Conservation (phyloP, 2,888 invertebrate genomes). For the Periphyllus acericola region DNA sequence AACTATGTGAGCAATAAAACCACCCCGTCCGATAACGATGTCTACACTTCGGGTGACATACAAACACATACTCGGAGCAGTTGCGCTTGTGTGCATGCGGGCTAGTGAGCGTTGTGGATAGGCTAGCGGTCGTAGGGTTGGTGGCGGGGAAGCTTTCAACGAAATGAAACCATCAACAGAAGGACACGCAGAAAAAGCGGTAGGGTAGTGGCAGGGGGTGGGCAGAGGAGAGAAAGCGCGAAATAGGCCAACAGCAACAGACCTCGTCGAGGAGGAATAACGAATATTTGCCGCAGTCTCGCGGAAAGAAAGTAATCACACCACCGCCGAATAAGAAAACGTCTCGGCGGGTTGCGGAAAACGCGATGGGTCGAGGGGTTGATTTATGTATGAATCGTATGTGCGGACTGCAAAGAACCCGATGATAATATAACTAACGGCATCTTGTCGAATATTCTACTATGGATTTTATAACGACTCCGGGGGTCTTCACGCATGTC, state of each 20-base stretch:
- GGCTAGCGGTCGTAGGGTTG: background rate
- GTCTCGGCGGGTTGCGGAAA: slow-evolving; percentile 1
- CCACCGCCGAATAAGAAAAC: background rate
- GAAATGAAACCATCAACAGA: slow-evolving; percentile 53
- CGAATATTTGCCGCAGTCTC: slow-evolving; percentile 58
- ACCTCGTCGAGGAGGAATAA: slow-evolving; percentile 29
- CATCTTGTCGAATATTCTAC: slow-evolving; percentile 1
- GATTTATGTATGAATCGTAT: slow-evolving; percentile 51
- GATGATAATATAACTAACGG: slow-evolving; percentile 35
- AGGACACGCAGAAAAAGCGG: background rate
- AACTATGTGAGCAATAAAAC: slow-evolving; percentile 44
- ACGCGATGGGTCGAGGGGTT: slow-evolving; percentile 30
- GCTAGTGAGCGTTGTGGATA: background rate
- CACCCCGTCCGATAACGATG: slow-evolving; percentile 19
- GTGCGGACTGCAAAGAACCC: background rate
- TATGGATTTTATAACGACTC: slow-evolving; percentile 3
- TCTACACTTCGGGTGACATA: slow-evolving; percentile 27
- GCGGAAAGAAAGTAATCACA: slow-evolving; percentile 59
- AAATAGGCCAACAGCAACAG: slow-evolving; percentile 17
- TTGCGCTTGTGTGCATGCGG: background rate
- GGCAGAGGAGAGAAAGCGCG: background rate
- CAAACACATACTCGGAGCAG: background rate
- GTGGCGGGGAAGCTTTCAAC: slow-evolving; percentile 48
- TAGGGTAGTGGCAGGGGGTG: background rate
- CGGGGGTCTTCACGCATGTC: background rate